These are phyloP conservation scores for Lydus trimaculatus DNA, from an alignment of 2,888 invertebrate species.

Conservation along the genomic window DNA sequence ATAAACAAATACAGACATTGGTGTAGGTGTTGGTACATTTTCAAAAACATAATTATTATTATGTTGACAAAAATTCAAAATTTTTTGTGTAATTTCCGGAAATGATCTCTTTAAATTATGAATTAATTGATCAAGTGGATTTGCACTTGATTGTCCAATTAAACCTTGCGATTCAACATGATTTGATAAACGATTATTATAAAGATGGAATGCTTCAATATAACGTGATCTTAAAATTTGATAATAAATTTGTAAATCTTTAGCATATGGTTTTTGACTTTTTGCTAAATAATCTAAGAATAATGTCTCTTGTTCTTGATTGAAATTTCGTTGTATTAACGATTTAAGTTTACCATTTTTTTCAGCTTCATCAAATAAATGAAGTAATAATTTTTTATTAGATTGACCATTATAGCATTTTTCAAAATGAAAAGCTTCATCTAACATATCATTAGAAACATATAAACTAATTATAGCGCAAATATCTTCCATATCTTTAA, in stretches of 20 bases:
- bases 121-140: constrained; percentile 44
- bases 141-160: constrained; percentile 45
- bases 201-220: constrained; percentile 66
- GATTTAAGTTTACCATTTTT: constrained; percentile 66
- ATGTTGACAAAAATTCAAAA: constrained; percentile 48
- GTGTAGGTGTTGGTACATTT: constrained; percentile 62
- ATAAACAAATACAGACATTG: constrained; percentile 68
- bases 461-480: constrained; percentile 68
- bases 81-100: constrained; percentile 50
- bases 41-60: constrained; percentile 46
- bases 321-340: constrained; percentile 70
- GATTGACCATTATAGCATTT: constrained; percentile 61
- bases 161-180: constrained; percentile 47
- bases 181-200: constrained; percentile 51
- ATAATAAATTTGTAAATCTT: constrained; percentile 75
- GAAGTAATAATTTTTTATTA: constrained; percentile 64
- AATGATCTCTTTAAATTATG: constrained; percentile 47
- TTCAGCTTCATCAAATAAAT: constrained; percentile 66
- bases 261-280: constrained; percentile 63
- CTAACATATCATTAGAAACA: constrained; percentile 69
- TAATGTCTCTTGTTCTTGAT: constrained; percentile 70
- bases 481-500: constrained; percentile 58
- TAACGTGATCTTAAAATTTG: constrained; percentile 70
- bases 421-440: constrained; percentile 72
- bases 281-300: constrained; percentile 72